A percentile compares a stretch with the other conserved stretches of the same genome.
These are phyloP conservation scores for Polietes domitor DNA, from an alignment of 2,888 invertebrate genomes.

Conservation along the genomic window DNA sequence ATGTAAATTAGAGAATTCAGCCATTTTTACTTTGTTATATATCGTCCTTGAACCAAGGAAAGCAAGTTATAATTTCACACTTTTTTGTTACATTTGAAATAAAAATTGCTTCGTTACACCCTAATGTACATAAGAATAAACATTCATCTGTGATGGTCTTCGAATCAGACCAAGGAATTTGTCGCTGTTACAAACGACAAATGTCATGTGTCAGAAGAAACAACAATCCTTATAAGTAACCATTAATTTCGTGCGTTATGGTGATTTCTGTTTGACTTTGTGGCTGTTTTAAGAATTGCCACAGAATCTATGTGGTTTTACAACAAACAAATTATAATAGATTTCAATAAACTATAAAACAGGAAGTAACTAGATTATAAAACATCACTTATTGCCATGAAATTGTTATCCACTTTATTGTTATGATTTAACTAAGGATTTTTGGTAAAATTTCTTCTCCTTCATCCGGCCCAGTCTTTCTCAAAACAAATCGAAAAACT, in stretches of 20 bases:
- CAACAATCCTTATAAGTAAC: conserved; percentile 50
- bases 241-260: conserved; percentile 21
- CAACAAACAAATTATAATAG: neutral
- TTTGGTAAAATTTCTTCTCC: conserved; percentile 30
- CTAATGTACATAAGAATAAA: neutral
- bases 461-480: too few species aligned
- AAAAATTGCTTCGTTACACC: neutral
- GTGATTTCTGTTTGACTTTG: neutral
- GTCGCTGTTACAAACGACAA: conserved; percentile 34
- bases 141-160: neutral
- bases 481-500: conserved; percentile 43
- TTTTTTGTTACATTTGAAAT: too few species aligned
- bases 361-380: neutral
- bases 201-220: conserved; percentile 60
- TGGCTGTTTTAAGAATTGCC: neutral
- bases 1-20: too few species aligned
- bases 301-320: neutral
- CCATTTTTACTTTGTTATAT: too few species aligned
- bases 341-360: neutral
- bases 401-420: too few species aligned
- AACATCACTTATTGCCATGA: neutral
- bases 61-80: neutral
- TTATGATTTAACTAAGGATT: conserved; percentile 45
- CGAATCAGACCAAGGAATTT: neutral
- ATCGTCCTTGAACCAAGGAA: too few species aligned